These are phyloP conservation scores for Drosophila ironensis DNA, from an alignment of 1,140 invertebrate genomes.

Conservation along the genomic window DNA sequence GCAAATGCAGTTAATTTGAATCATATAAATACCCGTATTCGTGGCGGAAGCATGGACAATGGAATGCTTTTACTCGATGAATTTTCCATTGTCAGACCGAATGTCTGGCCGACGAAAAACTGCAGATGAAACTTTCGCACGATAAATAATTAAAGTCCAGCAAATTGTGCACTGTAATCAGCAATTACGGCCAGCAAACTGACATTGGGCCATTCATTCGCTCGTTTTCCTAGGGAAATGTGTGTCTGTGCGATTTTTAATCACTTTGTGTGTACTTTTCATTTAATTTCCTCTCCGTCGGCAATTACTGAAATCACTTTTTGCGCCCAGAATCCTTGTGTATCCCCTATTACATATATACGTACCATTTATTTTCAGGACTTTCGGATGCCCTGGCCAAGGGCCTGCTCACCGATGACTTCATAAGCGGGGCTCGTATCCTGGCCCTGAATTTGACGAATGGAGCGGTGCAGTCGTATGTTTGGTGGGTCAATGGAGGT, in stretches of 20 bases:
- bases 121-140: neutral
- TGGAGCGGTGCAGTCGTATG: conserved; percentile 83
- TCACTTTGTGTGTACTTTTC: conserved; percentile 25
- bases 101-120: no score
- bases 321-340: neutral
- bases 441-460: conserved; percentile 85
- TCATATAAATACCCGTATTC: neutral
- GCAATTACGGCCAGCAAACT: conserved; percentile 12
- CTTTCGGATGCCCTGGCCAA: conserved; percentile 85
- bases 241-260: conserved; percentile 17
- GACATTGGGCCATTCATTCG: conserved; percentile 27
- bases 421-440: conserved; percentile 84
- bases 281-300: conserved; percentile 28
- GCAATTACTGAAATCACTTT: conserved; percentile 30
- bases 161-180: conserved; percentile 15
- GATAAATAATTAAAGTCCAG: conserved; percentile 29
- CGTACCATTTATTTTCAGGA: conserved; percentile 70
- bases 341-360: no score
- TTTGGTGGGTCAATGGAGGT: conserved; percentile 84
- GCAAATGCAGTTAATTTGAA: conserved; percentile 2
- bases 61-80: no score
- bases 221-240: neutral
- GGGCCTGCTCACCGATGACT: conserved; percentile 84
- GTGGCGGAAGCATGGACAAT: conserved; percentile 1
- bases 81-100: neutral